Base-by-base conservation (phyloP, 2,797 vertebrate genomes). In the Galaxias olidus region DNA sequence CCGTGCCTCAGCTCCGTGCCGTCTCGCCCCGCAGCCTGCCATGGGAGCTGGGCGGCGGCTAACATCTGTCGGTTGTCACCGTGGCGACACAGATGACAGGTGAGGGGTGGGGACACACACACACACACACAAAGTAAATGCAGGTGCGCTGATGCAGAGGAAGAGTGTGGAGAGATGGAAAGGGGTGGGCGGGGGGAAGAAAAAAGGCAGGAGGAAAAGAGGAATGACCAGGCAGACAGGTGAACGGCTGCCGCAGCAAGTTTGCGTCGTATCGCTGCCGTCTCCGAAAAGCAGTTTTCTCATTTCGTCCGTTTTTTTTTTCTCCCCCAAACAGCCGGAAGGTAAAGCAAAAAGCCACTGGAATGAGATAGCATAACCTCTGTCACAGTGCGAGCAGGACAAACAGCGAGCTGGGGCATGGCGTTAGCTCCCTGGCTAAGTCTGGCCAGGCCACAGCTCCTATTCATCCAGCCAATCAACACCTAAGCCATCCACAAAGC, bases 1-100 rank as follows among this genome's bases (percentile, higher is more conserved):
- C 13, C 4, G 60, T 87, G 88, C 86, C 78, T 81, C 85, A 40
- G 78, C 74, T 90, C 87, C 88, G 90, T 87, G 89, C 89, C 93
- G 91, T 90, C 86, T 80, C 90, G 87, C 89, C 93, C 90, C 88
- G 83, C 74, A 93, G 92, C 90, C 90, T 88, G 80, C 81, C 88
- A 89, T 92, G 90, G 92, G 92, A 93, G 93, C 92, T 92, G 90
- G 92, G 89, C 88, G 92, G 93, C 92, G 90, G 91, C 92, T 93
- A 95, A 95, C 95, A 97, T 95, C 95, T 96, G 95, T 93, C 92
- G 88, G 88, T 93, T 94, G 93, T 94, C 95, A 93, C 91, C 88
- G 91, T 81, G 89, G 89, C 85, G 91, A 94, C 92, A 94, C 90
- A 91, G 91, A 94, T 93, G 92, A 88, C 86, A 92, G 86, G 81